Evolutionary conservation across 2,113 vertebrate genomes (phyloP).

Genomic region (Chamaetylas fuelleborni): DNA sequence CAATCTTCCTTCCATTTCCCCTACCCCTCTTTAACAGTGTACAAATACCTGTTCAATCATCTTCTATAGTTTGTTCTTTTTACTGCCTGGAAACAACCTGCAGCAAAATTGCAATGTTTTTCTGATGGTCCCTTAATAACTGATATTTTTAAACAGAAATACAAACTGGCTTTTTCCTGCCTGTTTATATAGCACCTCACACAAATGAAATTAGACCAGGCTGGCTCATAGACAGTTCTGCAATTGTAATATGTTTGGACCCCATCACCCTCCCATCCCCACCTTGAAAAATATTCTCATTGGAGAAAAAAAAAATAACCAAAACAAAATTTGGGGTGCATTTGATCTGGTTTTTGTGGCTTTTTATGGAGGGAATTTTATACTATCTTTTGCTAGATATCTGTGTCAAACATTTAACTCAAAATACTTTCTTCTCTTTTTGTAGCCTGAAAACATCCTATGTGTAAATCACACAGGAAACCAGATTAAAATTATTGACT

Average conservation of each 20-base stretch:
- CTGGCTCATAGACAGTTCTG: not conserved
- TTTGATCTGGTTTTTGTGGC: not conserved
- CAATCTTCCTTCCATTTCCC: not conserved
- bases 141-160: not conserved
- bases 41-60: not conserved
- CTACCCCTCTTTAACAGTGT: not conserved
- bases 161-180: not conserved
- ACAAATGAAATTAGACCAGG: not conserved
- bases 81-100: not conserved
- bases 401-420: not conserved
- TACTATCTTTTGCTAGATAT: not conserved
- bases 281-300: not conserved
- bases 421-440: not conserved
- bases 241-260: not conserved
- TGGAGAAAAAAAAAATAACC: not conserved
- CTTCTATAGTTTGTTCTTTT: not conserved
- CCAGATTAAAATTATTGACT: conserved; percentile 94
- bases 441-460: conserved; percentile 92
- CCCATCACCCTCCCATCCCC: rapidly evolving
- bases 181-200: not conserved
- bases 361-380: not conserved
- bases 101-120: not conserved
- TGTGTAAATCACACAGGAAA: conserved; percentile 88
- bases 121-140: not conserved
- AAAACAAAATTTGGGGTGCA: not conserved